A percentile compares a stretch with the other conserved stretches of the same genome.
These are phyloP conservation scores for Athene noctua DNA, from an alignment of 2,113 vertebrate species.

Conservation along the genomic window DNA sequence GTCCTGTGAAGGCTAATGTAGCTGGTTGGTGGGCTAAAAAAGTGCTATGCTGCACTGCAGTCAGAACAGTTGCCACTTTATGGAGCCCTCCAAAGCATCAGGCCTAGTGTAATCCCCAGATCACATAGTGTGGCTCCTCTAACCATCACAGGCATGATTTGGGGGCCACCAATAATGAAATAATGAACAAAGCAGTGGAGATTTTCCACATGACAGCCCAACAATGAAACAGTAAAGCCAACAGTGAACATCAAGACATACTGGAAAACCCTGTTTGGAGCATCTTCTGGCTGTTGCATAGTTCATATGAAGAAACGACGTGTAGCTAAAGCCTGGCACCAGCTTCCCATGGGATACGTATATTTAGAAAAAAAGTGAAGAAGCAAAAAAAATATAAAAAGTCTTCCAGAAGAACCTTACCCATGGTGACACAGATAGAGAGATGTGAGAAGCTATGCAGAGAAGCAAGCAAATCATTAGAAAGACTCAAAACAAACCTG, in stretches of 20 bases:
- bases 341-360: neutral
- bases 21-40: neutral
- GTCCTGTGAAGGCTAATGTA: neutral
- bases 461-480: neutral
- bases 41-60: neutral
- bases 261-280: neutral
- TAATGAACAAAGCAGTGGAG: neutral
- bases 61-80: neutral
- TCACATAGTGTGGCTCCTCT: neutral
- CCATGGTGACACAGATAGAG: fast-evolving
- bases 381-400: neutral
- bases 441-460: neutral
- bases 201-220: neutral
- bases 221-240: neutral
- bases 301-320: neutral
- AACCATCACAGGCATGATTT: neutral
- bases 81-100: neutral
- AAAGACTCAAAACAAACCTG: neutral
- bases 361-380: neutral
- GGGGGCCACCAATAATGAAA: neutral
- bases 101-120: neutral
- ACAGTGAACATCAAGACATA: neutral
- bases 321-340: neutral
- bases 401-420: neutral
- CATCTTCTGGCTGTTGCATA: neutral